Conservation (phyloP, 2,888 invertebrate species). For the Pterostichus madidus region DNA sequence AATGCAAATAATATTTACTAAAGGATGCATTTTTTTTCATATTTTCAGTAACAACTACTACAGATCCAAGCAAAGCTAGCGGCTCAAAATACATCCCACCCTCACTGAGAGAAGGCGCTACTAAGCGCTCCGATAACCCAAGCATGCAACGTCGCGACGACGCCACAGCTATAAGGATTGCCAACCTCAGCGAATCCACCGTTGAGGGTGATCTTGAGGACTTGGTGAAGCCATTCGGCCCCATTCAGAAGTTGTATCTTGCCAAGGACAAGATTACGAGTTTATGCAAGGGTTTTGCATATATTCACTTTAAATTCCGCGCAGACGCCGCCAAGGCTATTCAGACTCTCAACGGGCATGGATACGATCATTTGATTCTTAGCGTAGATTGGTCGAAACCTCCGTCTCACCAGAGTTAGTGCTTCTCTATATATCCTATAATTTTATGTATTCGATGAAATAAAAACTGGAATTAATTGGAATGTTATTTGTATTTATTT, state of each 20-base stretch:
- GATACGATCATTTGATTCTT: slow-evolving; percentile 98
- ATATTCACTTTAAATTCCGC: slow-evolving; percentile 96
- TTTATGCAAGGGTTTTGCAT: slow-evolving; percentile 97
- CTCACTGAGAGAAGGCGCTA: slow-evolving; percentile 90
- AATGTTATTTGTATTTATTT: slow-evolving; percentile 51
- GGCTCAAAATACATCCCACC: slow-evolving; percentile 93
- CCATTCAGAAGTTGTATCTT: slow-evolving; percentile 94
- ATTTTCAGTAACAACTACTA: slow-evolving; percentile 57
- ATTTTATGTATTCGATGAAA: slow-evolving; percentile 43
- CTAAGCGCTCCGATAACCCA: slow-evolving; percentile 85
- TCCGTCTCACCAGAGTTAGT: slow-evolving; percentile 73
- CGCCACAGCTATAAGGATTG: slow-evolving; percentile 95
- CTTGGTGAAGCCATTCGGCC: slow-evolving; percentile 95
- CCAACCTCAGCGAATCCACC: slow-evolving; percentile 97
- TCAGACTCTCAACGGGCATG: slow-evolving; percentile 91
- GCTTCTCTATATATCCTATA: slow-evolving; percentile 30
- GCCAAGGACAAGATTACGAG: slow-evolving; percentile 95
- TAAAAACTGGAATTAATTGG: slow-evolving; percentile 50
- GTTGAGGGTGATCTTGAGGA: slow-evolving; percentile 97
- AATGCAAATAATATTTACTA: slow-evolving; percentile 61
- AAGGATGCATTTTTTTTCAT: slow-evolving; percentile 60
- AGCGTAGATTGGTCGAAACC: slow-evolving; percentile 99
- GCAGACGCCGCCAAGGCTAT: slow-evolving; percentile 97
- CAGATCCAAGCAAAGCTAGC: slow-evolving; percentile 74
- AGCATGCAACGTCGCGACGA: slow-evolving; percentile 86